Evolutionary conservation across 2,113 vertebrate species (phyloP).

Genomic region (Apodemus speciosus): DNA sequence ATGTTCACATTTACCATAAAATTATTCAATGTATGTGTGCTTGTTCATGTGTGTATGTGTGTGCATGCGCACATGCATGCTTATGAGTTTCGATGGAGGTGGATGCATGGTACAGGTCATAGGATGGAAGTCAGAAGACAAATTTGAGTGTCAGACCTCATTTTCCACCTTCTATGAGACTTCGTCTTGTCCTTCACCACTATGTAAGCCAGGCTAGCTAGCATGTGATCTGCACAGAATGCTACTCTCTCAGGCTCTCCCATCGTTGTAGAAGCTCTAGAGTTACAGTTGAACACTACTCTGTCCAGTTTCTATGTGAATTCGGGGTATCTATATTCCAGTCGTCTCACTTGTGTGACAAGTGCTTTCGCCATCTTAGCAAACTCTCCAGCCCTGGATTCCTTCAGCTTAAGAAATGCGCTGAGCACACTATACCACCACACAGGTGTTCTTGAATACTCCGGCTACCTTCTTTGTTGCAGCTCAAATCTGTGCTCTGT

Average conservation of each 20-base stretch:
- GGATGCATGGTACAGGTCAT: too few relatives aligned
- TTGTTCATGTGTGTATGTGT: not conserved
- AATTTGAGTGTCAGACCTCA: too few relatives aligned
- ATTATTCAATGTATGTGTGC: not conserved
- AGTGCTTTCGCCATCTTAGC: not conserved
- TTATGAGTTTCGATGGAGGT: not conserved
- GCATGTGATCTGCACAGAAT: not conserved
- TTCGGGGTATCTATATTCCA: not conserved
- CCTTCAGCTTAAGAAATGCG: conserved; percentile 10
- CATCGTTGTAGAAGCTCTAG: not conserved
- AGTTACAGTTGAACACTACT: not conserved
- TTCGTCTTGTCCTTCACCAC: not conserved
- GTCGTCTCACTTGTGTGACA: not conserved
- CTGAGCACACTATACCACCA: not conserved
- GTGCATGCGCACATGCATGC: not conserved
- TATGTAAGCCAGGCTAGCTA: not conserved
- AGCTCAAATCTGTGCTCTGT: not conserved
- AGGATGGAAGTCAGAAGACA: not conserved
- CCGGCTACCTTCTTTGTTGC: not conserved
- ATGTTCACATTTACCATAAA: conserved; percentile 3
- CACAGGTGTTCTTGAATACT: not conserved
- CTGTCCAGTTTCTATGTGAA: too few relatives aligned
- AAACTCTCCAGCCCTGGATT: not conserved
- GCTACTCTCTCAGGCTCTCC: not conserved
- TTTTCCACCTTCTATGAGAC: not conserved